These are phyloP conservation scores for Muscina levida DNA, from an alignment of 2,888 invertebrate genomes.

Conservation along the genomic window DNA sequence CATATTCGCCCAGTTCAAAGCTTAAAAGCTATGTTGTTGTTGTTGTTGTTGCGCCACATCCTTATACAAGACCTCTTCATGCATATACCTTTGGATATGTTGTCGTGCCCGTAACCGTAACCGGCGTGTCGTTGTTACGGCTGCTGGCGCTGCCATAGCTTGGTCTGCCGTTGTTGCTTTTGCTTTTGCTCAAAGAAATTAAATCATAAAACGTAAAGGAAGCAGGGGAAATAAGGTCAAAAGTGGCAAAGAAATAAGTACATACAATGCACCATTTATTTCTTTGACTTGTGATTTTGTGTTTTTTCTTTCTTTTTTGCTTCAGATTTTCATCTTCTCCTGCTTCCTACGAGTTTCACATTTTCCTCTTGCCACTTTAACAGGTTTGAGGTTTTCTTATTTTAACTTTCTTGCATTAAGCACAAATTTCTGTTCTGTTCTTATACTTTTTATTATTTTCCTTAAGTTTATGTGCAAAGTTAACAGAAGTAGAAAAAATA, in stretches of 20 bases:
- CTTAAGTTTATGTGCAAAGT: constrained; percentile 27
- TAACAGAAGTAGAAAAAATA: constrained; percentile 13
- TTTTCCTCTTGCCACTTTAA: constrained; percentile 18
- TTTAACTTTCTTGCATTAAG: not conserved
- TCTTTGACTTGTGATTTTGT: constrained; percentile 37
- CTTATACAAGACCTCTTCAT: not conserved
- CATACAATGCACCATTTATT: constrained; percentile 31
- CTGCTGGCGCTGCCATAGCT: not conserved
- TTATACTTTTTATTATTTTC: not conserved
- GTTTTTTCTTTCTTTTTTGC: not conserved
- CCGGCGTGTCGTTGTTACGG: constrained; percentile 10
- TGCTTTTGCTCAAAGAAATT: constrained; percentile 40
- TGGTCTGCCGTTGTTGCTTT: not conserved
- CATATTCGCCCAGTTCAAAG: constrained; percentile 8
- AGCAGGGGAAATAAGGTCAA: constrained; percentile 50
- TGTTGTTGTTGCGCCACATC: constrained; percentile 1
- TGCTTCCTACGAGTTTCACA: not conserved
- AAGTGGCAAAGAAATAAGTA: constrained; percentile 41
- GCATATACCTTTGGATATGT: constrained; percentile 33
- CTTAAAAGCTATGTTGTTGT: constrained; percentile 9
- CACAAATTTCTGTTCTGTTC: constrained; percentile 1
- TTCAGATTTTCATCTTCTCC: not conserved
- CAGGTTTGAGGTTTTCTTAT: constrained; percentile 9
- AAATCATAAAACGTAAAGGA: constrained; percentile 46
- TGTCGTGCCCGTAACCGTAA: constrained; percentile 21